A percentile compares a stretch with the other conserved stretches of the same genome.
Conservation (phyloP, 2,888 invertebrate species). For the Platycheirus albimanus region DNA sequence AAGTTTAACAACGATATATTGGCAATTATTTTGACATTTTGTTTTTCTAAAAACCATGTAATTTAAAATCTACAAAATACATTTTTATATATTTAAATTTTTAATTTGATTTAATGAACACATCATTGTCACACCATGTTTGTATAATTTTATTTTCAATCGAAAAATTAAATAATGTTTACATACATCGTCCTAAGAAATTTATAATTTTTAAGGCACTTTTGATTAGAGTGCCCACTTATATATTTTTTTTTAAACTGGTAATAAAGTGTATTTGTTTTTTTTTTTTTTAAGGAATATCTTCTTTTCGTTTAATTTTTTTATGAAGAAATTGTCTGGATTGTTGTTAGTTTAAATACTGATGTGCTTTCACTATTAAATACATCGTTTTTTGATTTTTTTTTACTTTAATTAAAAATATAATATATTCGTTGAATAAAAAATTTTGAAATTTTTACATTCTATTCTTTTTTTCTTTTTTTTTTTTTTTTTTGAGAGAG, state of each 20-base stretch:
- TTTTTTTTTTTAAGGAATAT: background rate
- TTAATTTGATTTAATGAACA: conserved; percentile 51
- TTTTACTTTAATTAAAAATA: conserved; percentile 23
- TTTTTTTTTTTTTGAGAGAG: conserved; percentile 22
- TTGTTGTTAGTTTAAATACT: conserved; percentile 56
- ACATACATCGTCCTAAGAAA: conserved; percentile 25
- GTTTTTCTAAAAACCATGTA: conserved; percentile 22
- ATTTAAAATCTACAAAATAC: conserved; percentile 18
- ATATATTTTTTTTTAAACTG: conserved; percentile 38
- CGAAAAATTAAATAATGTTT: conserved; percentile 8
- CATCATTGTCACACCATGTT: conserved; percentile 58
- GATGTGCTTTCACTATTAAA: conserved; percentile 53
- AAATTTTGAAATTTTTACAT: conserved; percentile 42
- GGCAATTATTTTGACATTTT: conserved; percentile 65
- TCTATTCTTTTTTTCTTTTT: conserved; percentile 17
- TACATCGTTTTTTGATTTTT: conserved; percentile 2
- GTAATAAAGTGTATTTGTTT: conserved; percentile 13
- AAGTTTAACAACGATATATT: conserved; percentile 46
- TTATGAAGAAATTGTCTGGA: conserved; percentile 56
- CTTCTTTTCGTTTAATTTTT: background rate
- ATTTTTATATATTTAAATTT: background rate
- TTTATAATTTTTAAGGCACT: conserved; percentile 45
- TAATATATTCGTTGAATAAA: conserved; percentile 52
- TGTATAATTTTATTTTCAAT: conserved; percentile 24
- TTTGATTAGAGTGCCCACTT: conserved; percentile 8